Evolutionary conservation across 1,140 invertebrate genomes (phyloP).

Genomic region (Holcopasites calliopsidis): DNA sequence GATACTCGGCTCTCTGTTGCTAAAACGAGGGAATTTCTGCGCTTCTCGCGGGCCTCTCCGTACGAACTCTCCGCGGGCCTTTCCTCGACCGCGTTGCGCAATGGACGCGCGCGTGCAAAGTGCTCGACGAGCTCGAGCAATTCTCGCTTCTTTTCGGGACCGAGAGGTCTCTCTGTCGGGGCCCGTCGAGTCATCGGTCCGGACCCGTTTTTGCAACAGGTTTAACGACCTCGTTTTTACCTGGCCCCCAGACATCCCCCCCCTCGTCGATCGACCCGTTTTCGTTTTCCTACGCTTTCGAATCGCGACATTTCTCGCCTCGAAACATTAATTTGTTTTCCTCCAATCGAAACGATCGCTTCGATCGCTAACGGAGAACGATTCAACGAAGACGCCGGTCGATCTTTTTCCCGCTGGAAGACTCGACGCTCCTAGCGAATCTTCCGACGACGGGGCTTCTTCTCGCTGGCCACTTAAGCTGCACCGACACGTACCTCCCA

Average conservation of each 20-base stretch:
- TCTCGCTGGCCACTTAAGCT: constrained; percentile 67
- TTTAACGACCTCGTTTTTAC: constrained; percentile 34
- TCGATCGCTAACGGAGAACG: too few relatives aligned
- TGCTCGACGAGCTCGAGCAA: neutral
- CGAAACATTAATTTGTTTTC: neutral
- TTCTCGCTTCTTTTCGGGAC: constrained; percentile 31
- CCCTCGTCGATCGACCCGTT: neutral
- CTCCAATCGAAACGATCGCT: too few relatives aligned
- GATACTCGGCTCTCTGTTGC: neutral
- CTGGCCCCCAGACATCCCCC: neutral
- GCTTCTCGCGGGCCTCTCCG: too few relatives aligned
- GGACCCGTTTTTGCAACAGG: constrained; percentile 31
- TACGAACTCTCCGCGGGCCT: too few relatives aligned
- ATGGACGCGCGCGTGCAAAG: constrained; percentile 22
- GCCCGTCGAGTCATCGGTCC: constrained; percentile 28
- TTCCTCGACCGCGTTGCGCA: constrained; percentile 15
- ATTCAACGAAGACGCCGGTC: neutral
- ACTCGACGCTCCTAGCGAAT: too few relatives aligned
- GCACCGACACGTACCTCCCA: constrained; percentile 76
- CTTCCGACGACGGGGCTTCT: constrained; percentile 69
- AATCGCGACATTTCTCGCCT: neutral
- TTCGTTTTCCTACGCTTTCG: neutral
- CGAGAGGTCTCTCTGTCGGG: neutral
- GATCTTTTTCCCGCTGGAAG: constrained; percentile 22
- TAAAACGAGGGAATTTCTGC: neutral